These are phyloP conservation scores for Kryphioiulus occultus DNA, from an alignment of 2,888 invertebrate genomes.

Conservation along the genomic window DNA sequence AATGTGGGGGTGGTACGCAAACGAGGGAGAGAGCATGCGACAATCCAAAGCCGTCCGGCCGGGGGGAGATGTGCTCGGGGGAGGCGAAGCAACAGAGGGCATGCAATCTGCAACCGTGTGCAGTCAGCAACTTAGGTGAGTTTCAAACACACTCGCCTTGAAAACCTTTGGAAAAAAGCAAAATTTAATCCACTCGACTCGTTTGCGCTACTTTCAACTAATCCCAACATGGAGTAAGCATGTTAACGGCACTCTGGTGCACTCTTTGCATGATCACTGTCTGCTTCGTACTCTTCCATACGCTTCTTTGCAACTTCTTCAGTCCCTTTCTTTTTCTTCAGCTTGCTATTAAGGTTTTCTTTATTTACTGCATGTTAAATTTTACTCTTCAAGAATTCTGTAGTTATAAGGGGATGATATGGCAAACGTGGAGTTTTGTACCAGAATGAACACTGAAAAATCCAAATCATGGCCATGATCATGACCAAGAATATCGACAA, in stretches of 20 bases:
- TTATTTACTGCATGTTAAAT: too few relatives aligned
- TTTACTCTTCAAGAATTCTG: too few relatives aligned
- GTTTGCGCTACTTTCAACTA: conserved; percentile 14
- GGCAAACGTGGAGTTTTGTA: too few relatives aligned
- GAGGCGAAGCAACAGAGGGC: conserved; percentile 70
- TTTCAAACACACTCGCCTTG: conserved; percentile 34
- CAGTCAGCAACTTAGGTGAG: conserved; percentile 63
- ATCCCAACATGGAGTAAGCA: background rate
- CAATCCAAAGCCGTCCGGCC: conserved; percentile 60
- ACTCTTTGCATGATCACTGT: background rate
- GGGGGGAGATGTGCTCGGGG: conserved; percentile 66
- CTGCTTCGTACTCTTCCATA: background rate
- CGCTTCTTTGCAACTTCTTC: too few relatives aligned
- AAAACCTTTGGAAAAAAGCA: background rate
- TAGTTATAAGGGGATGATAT: too few relatives aligned
- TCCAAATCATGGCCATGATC: too few relatives aligned
- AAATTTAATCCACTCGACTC: background rate
- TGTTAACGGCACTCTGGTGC: background rate
- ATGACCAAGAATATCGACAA: too few relatives aligned
- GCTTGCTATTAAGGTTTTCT: too few relatives aligned
- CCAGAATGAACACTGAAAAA: too few relatives aligned
- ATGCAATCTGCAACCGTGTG: conserved; percentile 69
- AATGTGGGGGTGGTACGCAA: conserved; percentile 77
- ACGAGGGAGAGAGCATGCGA: conserved; percentile 66
- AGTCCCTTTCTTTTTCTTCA: too few relatives aligned